Conservation (phyloP, 2,797 vertebrate species). For the Eupleurogrammus muticus region DNA sequence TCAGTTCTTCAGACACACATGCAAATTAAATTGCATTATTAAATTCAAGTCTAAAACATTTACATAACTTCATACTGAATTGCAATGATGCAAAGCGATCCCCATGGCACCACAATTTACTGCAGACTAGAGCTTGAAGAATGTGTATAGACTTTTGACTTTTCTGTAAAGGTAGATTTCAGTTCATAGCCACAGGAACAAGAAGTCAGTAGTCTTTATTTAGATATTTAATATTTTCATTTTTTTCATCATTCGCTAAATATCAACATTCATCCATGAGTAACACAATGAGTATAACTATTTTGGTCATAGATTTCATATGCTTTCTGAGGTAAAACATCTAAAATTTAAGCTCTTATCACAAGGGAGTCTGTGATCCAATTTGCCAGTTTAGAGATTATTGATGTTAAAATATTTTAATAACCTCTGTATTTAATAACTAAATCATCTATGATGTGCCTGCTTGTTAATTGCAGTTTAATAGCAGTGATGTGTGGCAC, state of each 20-base stretch:
- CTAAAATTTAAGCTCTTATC: too few species aligned
- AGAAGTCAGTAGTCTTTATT: slow-evolving; percentile 10
- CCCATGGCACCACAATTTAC: slow-evolving; percentile 32
- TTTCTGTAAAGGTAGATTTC: slow-evolving; percentile 23
- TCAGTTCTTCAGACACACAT: slow-evolving; percentile 30
- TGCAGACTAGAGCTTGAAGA: slow-evolving; percentile 26
- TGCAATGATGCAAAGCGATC: slow-evolving; percentile 39
- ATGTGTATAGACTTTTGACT: slow-evolving; percentile 12
- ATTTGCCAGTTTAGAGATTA: too few species aligned
- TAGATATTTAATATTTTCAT: slow-evolving; percentile 10
- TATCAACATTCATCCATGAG: neutral
- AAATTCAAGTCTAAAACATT: slow-evolving; percentile 41
- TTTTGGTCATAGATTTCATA: too few species aligned
- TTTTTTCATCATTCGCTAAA: slow-evolving; percentile 15
- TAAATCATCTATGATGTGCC: slow-evolving; percentile 9
- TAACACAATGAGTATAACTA: too few species aligned
- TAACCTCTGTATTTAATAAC: slow-evolving; percentile 27
- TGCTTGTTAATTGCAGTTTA: slow-evolving; percentile 33
- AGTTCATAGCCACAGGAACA: slow-evolving; percentile 8
- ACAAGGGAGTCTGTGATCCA: too few species aligned
- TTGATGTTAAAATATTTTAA: slow-evolving; percentile 7
- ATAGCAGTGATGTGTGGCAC: slow-evolving; percentile 11
- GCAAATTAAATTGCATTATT: slow-evolving; percentile 21
- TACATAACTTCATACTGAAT: slow-evolving; percentile 30
- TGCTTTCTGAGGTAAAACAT: too few species aligned